Base-by-base conservation (phyloP, 2,888 invertebrate genomes). In the Parelbella ahira region DNA sequence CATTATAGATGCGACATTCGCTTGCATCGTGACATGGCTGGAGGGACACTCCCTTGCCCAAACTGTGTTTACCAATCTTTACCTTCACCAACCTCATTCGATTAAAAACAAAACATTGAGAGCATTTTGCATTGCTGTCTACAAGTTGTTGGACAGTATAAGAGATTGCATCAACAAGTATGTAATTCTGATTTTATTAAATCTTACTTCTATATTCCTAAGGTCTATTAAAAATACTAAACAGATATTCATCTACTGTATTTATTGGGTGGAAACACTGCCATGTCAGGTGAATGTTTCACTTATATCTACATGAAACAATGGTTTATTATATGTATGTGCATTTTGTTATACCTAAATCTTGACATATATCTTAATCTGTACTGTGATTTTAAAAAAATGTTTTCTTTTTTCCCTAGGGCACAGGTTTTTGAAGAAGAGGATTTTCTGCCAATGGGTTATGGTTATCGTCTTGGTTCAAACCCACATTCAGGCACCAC, bases 11-110 rank as follows among this genome's bases (percentile, higher is more conserved):
- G 94, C 96, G 0, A 95, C 98, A 3, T 91, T 96, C 65, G 94
- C 97, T 0, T 97, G 98, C 68, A 89, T 99, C 56, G 97, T 97
- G 0, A 97, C 98, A 0, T 99, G 99, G 98, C 76, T 99, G 7
- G 98, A 99, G 77, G 99, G 99, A 0, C 96, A 97, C 68, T 97
- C 96, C 0, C 89, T 98, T 52, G 98, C 97, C 3, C 98, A 99
- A 86, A 99, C 99, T 1, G 94, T 99, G 4, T 98, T 98, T 70
- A 98, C 97, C 12, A 98, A 98, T 75, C 90, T 98, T 11, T 99
- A 98, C 71, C 87, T 98, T 20, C 98, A 99, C 73, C 94, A 96
- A 53, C 97, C 98, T 0, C 91, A 93, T 60, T 90, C 92, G 47
- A 95, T 98, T 48, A 88, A 91, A 53, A 96, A 98, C 66, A 93